Conservation (phyloP, 1,140 invertebrate genomes). For the Acyrthosiphon pisum region DNA sequence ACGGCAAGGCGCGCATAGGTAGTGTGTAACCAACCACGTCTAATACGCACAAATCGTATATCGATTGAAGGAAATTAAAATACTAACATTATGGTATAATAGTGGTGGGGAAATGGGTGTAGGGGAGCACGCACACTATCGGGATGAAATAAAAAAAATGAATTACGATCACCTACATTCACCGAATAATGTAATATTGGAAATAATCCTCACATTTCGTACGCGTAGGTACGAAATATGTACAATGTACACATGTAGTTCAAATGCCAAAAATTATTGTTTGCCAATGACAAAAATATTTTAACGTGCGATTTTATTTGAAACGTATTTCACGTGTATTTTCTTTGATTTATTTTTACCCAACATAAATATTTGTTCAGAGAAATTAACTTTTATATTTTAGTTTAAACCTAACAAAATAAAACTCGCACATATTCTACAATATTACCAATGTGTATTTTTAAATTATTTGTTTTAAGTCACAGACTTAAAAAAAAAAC, state of each 20-base stretch:
- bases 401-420: neutral
- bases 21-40: neutral
- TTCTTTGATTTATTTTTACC: neutral
- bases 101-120: fast-evolving
- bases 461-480: neutral
- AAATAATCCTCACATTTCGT: neutral
- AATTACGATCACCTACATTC: neutral
- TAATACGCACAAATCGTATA: neutral
- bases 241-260: neutral
- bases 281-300: neutral
- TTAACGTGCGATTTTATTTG: neutral
- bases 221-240: too few species aligned
- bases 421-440: neutral
- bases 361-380: neutral
- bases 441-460: neutral
- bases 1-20: neutral
- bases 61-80: neutral
- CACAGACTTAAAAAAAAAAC: neutral
- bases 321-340: neutral
- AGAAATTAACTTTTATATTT: neutral
- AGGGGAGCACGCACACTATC: fast-evolving
- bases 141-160: neutral
- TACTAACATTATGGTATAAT: neutral
- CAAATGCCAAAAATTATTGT: neutral
- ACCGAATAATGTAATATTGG: neutral